Base-by-base conservation (phyloP, 2,888 invertebrate species). In the Leucozona laternaria region DNA sequence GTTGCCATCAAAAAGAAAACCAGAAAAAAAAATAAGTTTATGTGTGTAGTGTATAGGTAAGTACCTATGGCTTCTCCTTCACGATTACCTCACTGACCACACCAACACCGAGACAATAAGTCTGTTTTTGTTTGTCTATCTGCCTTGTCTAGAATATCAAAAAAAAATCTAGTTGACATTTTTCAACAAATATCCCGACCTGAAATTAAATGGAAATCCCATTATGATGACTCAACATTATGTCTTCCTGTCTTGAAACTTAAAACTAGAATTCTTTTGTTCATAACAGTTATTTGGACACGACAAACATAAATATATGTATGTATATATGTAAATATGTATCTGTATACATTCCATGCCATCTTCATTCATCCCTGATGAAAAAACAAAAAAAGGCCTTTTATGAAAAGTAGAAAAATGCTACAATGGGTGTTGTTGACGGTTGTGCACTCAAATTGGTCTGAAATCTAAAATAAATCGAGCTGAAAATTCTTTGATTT, bases 141-240 rank as follows among this genome's bases (percentile, higher is more conserved):
- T 68, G 53, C 43, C 43, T 64, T 43, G 71, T 72, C 77, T 48
- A 25, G 77, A 50, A 53, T 64, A 37, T 62, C 64, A 53, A 34
- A 68, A 50, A 68, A 68, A 48, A 34, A 68, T 5, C 17, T 22
- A 50, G 68, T 34, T 25, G 37, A 68, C 68, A 53, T 43, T 28
- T 34, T 60, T 45, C n/a, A 15, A 45, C 37, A 58, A 82, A 58
- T n/a, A n/a, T 66, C 81, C 31, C 57, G 43, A 53, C 58, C 34
- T 37, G 66, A 68, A 71, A 83, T 68, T 79, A 73, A 78, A 78
- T 78, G 64, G 78, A 37, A 72, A 58, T 78, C 53, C 78, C 50
- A 78, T 73, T 78, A 60, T 73, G 40, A 73, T 68, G 45, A 50
- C 72, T 66, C 50, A 53, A 53, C 31, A 60, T 76, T 64, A 28